These are phyloP conservation scores for Euwallacea fornicatus DNA, from an alignment of 1,140 invertebrate species.

Conservation along the genomic window DNA sequence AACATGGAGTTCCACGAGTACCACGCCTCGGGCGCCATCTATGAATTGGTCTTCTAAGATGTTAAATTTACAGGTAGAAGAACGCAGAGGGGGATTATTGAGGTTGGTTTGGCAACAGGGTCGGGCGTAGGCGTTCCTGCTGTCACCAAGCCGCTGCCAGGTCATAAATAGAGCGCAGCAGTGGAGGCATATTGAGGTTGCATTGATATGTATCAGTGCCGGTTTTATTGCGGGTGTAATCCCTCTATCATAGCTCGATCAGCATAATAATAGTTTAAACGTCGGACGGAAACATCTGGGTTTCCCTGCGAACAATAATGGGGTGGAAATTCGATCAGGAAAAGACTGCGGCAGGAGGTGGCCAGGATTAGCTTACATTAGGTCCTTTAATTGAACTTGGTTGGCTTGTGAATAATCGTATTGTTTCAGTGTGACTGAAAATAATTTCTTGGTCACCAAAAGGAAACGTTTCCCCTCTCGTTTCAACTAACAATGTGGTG, in stretches of 20 bases:
- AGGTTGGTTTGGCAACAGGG: constrained; percentile 20
- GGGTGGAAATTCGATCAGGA: constrained; percentile 39
- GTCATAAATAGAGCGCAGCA: constrained; percentile 50
- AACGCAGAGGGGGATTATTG: no score
- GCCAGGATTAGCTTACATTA: constrained; percentile 31
- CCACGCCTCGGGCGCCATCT: no score
- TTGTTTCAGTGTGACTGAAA: no score
- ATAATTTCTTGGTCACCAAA: no score
- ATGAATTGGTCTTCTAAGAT: no score
- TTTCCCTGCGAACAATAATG: constrained; percentile 39
- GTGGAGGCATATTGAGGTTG: constrained; percentile 52
- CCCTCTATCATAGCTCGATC: constrained; percentile 53
- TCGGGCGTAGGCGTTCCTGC: constrained; percentile 25
- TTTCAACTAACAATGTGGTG: no score
- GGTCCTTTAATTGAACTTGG: constrained; percentile 31
- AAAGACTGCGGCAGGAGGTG: constrained; percentile 24
- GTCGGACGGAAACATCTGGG: constrained; percentile 49
- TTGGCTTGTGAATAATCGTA: no score
- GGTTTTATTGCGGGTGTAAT: constrained; percentile 55
- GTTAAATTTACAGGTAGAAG: background rate
- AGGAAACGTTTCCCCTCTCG: no score
- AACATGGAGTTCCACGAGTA: no score
- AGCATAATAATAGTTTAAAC: constrained; percentile 55
- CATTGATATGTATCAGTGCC: constrained; percentile 54
- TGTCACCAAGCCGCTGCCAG: constrained; percentile 47